phyloP scores from a whole-genome alignment of 1,140 invertebrate species.

The Pseudomyrmex pallidus region DNA sequence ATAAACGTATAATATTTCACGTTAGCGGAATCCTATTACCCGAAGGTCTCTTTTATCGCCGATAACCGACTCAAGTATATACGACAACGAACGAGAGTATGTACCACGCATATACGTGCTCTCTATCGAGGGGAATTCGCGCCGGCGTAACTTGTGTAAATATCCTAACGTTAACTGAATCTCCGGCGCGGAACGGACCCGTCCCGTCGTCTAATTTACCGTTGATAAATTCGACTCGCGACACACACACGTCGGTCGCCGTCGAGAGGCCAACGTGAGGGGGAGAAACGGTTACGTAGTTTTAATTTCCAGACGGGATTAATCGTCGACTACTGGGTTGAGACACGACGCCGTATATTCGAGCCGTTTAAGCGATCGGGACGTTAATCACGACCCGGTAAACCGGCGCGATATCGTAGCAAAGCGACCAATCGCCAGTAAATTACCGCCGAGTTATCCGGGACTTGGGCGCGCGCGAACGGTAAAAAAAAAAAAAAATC shows the following conservation, averaged over 20 bases:
- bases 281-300: constrained; percentile 21
- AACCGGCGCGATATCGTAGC: constrained; percentile 52
- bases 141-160: constrained; percentile 1
- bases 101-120: background rate
- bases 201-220: constrained; percentile 25
- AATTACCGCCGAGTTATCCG: constrained; percentile 34
- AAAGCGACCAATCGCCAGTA: constrained; percentile 56
- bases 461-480: constrained; percentile 21
- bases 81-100: background rate
- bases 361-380: constrained; percentile 40
- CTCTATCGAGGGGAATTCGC: background rate
- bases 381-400: constrained; percentile 62
- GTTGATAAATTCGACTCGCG: background rate
- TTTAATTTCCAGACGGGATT: constrained; percentile 56
- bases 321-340: constrained; percentile 58
- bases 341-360: constrained; percentile 20
- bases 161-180: background rate
- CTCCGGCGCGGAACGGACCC: background rate
- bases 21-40: background rate
- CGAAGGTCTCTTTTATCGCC: too few relatives aligned
- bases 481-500: background rate
- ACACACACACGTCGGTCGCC: background rate
- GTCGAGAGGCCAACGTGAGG: too few relatives aligned
- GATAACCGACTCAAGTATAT: background rate
- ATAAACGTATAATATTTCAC: background rate